Evolutionary conservation across 1,140 invertebrate genomes (phyloP), one percentile per base, ranked within the genome.

Genomic region (Patella vulgata): DNA sequence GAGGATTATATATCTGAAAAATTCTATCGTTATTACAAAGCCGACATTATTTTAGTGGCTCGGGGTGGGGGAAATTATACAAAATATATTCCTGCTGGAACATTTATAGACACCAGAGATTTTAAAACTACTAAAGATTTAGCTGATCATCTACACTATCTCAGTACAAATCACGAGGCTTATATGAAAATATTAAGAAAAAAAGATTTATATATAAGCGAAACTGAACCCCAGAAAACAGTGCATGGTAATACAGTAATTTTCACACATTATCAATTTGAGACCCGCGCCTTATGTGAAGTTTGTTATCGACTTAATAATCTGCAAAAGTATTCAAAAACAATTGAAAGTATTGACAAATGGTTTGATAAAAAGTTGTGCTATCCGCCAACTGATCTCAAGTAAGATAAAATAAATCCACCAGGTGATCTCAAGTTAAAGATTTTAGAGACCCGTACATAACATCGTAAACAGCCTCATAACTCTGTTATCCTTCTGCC

Each of bases 41-140:
- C 31, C 36, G 42, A 70, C 0, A 93, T 96, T 55, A 95, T 96
- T 31, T 96, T 97, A 93, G 95, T 95, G 1, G 95, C 58, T n/a
- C n/a, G n/a, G n/a, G n/a, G n/a, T n/a, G n/a, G n/a, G n/a, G n/a
- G n/a, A n/a, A n/a, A n/a, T n/a, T n/a, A n/a, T n/a, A n/a, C n/a
- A n/a, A n/a, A n/a, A n/a, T n/a, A n/a, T n/a, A n/a, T n/a, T n/a
- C n/a, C n/a, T n/a, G n/a, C n/a, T n/a, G n/a, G n/a, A n/a, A n/a
- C n/a, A n/a, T n/a, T n/a, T n/a, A n/a, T n/a, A n/a, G n/a, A n/a
- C n/a, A n/a, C n/a, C n/a, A n/a, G n/a, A n/a, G n/a, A n/a, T n/a
- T n/a, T n/a, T n/a, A n/a, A n/a, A n/a, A n/a, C n/a, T n/a, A n/a
- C n/a, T n/a, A n/a, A n/a, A n/a, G n/a, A n/a, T n/a, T n/a, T n/a